Evolutionary conservation across 2,113 vertebrate genomes (phyloP).

Genomic region (Microtus montanus): DNA sequence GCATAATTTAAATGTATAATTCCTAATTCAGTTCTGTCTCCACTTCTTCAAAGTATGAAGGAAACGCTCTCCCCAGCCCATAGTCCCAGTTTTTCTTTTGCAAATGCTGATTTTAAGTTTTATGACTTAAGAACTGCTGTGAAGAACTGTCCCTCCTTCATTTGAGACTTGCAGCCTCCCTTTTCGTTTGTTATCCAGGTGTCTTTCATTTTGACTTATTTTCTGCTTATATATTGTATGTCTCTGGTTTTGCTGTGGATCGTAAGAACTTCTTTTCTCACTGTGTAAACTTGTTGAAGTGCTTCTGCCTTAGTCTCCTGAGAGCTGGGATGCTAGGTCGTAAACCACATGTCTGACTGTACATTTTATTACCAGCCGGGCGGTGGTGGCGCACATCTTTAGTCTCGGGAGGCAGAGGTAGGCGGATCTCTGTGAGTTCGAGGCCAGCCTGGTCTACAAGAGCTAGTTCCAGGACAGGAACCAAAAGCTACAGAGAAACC

Average conservation of each 20-base stretch:
- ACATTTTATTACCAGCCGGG: background rate
- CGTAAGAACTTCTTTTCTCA: background rate
- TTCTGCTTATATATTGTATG: slow-evolving; percentile 21
- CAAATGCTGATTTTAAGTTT: slow-evolving; percentile 36
- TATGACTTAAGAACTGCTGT: slow-evolving; percentile 24
- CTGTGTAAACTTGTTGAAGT: background rate
- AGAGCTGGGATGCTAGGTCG: background rate
- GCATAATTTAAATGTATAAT: slow-evolving; percentile 38
- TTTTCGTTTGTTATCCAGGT: slow-evolving; percentile 3
- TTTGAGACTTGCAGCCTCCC: background rate
- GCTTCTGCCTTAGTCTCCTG: background rate
- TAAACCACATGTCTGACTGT: background rate
- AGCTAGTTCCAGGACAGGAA: too few relatives aligned
- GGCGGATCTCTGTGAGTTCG: too few relatives aligned
- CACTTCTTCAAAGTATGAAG: slow-evolving; percentile 26
- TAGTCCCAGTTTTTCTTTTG: slow-evolving; percentile 34
- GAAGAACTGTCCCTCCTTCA: background rate
- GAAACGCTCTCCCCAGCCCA: background rate
- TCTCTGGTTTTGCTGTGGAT: slow-evolving; percentile 42
- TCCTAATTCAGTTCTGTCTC: slow-evolving; percentile 57
- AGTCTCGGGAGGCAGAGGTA: too few relatives aligned
- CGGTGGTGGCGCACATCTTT: too few relatives aligned
- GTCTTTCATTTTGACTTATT: background rate
- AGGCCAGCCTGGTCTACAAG: too few relatives aligned
- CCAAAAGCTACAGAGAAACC: too few relatives aligned